These are phyloP conservation scores for Drosophila cardini DNA, from an alignment of 1,140 invertebrate genomes.

Conservation along the genomic window DNA sequence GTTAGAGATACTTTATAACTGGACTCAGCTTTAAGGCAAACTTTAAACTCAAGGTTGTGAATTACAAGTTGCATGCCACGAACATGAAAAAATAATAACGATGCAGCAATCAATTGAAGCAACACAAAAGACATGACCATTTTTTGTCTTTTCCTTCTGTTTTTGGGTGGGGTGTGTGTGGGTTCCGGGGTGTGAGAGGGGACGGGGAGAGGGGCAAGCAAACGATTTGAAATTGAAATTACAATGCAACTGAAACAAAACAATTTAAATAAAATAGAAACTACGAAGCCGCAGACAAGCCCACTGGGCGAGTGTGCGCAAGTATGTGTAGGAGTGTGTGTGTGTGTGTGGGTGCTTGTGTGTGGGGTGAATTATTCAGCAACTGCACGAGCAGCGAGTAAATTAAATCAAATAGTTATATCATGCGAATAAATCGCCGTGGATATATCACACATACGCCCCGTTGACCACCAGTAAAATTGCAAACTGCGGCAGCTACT, in stretches of 20 bases:
- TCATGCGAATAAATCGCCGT: slow-evolving; percentile 80
- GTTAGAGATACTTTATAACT: neutral
- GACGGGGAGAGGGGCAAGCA: too few species aligned
- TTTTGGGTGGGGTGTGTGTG: neutral
- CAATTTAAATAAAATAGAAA: slow-evolving; percentile 79
- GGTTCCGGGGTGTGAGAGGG: too few species aligned
- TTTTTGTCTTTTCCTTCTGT: slow-evolving; percentile 9
- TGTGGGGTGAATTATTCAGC: slow-evolving; percentile 62
- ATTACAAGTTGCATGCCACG: slow-evolving; percentile 33
- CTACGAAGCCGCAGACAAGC: slow-evolving; percentile 50
- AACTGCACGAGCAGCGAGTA: slow-evolving; percentile 37
- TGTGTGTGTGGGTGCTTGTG: neutral
- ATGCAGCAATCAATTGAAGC: slow-evolving; percentile 69
- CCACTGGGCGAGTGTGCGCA: neutral
- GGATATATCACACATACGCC: slow-evolving; percentile 81
- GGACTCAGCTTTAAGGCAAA: slow-evolving; percentile 28
- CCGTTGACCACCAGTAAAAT: slow-evolving; percentile 58
- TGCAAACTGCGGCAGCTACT: slow-evolving; percentile 53
- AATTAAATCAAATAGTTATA: slow-evolving; percentile 84
- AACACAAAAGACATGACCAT: slow-evolving; percentile 44
- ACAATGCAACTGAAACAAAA: slow-evolving; percentile 70
- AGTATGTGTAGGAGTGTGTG: neutral
- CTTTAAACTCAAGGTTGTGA: slow-evolving; percentile 49
- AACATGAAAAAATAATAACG: slow-evolving; percentile 52
- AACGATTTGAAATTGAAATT: slow-evolving; percentile 76